Base-by-base conservation (phyloP, 2,113 vertebrate genomes). In the Chaetorhynchus papuensis region DNA sequence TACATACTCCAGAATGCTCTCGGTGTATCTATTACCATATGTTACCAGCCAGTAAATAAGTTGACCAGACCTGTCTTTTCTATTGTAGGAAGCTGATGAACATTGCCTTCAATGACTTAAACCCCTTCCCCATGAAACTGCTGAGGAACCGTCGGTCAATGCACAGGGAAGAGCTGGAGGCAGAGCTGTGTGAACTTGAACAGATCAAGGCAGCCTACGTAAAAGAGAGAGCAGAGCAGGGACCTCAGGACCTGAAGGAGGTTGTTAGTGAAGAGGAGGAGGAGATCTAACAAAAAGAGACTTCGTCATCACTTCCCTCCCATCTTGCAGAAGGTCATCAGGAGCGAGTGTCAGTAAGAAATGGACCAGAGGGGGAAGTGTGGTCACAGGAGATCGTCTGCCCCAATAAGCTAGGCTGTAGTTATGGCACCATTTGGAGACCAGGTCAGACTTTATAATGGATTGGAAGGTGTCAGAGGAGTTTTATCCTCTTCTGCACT, bases 21-120 rank as follows among this genome's bases (percentile, higher is more conserved):
- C 71, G 22, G 28, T 4, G 0, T 83, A 66, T 88, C 35, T 92
- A 28, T 64, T 77, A 19, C 8, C 11, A 6, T 60, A n/a, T 56
- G 33, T 79, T 92, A 65, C 63, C 13, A 76, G 35, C 7, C 24
- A 27, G 45, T 71, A 66, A 74, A 54, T 59, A 2, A 1, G 11
- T 81, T 97, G 57, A 94, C 68, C 28, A 64, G 19, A 50, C 11
- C 49, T 92, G 45, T 96, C 50, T 83, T 79, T 94, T 88, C 71
- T 50, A 0, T 90, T 0, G 6, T 94, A 99, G 99, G 97, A 99
- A 98, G 94, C 96, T 99, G 96, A 98, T 94, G 90, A 97, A 49
- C 97, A 99, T 99, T 4, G 99, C 99, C 87, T 99, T 99, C 96
- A 97, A 81, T 4, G 98, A 99, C 87, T 98, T 99, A 98, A 99